Conservation (phyloP, 2,888 invertebrate genomes). For the Actias luna region DNA sequence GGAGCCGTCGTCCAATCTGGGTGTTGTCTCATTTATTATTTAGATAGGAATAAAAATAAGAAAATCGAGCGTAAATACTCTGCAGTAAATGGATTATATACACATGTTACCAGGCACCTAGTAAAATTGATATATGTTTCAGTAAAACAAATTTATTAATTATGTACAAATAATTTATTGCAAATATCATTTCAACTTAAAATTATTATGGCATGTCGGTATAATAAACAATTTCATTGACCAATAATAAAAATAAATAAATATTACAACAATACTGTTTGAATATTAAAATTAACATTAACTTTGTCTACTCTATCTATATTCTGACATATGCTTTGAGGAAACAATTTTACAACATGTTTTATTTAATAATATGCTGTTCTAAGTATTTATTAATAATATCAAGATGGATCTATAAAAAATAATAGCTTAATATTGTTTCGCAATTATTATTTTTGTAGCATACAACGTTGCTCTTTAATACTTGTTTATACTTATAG, state of each 20-base stretch:
- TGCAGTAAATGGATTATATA: too few relatives aligned
- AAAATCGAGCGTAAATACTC: too few relatives aligned
- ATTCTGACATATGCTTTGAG: slow-evolving; percentile 18
- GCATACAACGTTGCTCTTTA: too few relatives aligned
- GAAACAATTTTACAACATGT: background rate
- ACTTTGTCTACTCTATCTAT: slow-evolving; percentile 24
- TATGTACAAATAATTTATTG: slow-evolving; percentile 24
- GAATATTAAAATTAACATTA: slow-evolving; percentile 30
- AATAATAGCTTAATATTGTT: background rate
- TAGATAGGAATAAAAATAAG: too few relatives aligned
- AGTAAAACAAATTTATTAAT: slow-evolving; percentile 24
- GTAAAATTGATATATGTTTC: background rate
- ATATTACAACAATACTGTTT: slow-evolving; percentile 9
- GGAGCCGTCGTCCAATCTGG: too few relatives aligned
- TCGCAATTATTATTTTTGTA: background rate
- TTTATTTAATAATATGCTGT: background rate
- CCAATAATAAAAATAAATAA: slow-evolving; percentile 19
- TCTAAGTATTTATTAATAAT: too few relatives aligned
- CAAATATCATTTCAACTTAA: slow-evolving; percentile 26
- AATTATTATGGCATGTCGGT: slow-evolving; percentile 46
- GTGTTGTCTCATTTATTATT: too few relatives aligned
- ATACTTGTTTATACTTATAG: too few relatives aligned
- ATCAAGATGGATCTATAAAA: background rate
- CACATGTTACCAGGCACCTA: too few relatives aligned
- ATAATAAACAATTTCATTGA: slow-evolving; percentile 27